These are phyloP conservation scores for Myotis davidii DNA, from an alignment of 2,113 vertebrate genomes.

Conservation along the genomic window DNA sequence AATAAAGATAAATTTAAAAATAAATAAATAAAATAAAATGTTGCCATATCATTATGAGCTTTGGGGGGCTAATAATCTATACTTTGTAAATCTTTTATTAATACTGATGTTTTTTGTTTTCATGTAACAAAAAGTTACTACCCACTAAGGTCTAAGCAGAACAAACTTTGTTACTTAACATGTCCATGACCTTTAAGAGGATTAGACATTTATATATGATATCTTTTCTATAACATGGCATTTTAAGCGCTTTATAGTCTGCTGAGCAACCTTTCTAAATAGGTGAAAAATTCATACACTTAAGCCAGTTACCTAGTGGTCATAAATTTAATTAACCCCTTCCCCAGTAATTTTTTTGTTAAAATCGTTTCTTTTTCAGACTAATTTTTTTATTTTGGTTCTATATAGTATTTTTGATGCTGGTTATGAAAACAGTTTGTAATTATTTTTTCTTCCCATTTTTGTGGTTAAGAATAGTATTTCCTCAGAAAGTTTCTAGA, in stretches of 20 bases:
- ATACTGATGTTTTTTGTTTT: neutral
- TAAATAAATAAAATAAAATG: no score
- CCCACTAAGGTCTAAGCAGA: neutral
- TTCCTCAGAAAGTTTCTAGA: no score
- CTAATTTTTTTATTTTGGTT: no score
- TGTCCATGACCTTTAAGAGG: neutral
- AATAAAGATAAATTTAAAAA: no score
- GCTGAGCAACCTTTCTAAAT: neutral
- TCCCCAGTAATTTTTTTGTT: no score
- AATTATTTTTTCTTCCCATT: no score
- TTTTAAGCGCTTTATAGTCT: conserved; percentile 28
- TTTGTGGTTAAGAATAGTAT: no score
- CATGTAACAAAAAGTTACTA: conserved; percentile 3
- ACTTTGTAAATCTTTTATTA: neutral
- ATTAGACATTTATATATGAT: conserved; percentile 21
- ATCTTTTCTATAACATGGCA: neutral
- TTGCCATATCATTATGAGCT: neutral
- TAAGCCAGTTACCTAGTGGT: neutral
- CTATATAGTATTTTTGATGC: no score
- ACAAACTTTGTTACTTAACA: neutral
- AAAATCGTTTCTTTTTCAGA: no score
- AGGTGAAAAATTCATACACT: conserved; percentile 17
- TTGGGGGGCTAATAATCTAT: neutral
- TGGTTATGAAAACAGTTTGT: no score
- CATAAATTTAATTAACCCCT: conserved; percentile 43